These are phyloP conservation scores for Brachylomia viminalis DNA, from an alignment of 2,888 invertebrate species.

Conservation along the genomic window DNA sequence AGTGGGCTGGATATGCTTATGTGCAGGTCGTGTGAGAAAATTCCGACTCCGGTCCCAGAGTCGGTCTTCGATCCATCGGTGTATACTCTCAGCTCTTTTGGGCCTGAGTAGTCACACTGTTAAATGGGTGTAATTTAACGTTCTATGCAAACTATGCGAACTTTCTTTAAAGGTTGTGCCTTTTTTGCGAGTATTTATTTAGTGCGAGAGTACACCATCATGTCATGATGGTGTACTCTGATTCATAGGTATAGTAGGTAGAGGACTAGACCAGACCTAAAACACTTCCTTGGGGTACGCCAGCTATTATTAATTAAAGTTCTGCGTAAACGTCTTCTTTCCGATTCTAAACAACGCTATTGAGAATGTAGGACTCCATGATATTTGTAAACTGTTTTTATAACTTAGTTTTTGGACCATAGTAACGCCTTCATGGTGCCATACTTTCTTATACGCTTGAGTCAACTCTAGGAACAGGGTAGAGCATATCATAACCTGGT, in stretches of 20 bases:
- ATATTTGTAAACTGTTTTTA: background rate
- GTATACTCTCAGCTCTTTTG: too few species aligned
- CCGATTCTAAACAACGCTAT: background rate
- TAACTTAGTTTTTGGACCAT: background rate
- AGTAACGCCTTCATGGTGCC: background rate
- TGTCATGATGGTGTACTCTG: background rate
- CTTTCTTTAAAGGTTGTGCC: background rate
- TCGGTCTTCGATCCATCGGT: too few species aligned
- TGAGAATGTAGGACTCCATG: background rate
- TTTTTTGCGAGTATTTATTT: too few species aligned
- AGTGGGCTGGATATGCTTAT: too few species aligned
- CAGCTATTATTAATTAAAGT: background rate
- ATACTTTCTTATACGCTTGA: constrained; percentile 12
- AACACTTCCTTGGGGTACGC: background rate
- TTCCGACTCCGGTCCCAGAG: too few species aligned
- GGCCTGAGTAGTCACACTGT: too few species aligned
- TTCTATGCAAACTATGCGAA: background rate
- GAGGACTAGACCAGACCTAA: background rate
- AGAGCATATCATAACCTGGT: background rate
- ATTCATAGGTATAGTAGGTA: background rate
- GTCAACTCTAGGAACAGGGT: background rate
- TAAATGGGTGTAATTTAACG: too few species aligned
- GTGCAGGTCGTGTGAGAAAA: too few species aligned
- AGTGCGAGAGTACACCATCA: too few species aligned
- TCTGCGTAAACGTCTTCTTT: background rate